phyloP scores from a whole-genome alignment of 2,888 invertebrate genomes.

The Drosophila eohydei region DNA sequence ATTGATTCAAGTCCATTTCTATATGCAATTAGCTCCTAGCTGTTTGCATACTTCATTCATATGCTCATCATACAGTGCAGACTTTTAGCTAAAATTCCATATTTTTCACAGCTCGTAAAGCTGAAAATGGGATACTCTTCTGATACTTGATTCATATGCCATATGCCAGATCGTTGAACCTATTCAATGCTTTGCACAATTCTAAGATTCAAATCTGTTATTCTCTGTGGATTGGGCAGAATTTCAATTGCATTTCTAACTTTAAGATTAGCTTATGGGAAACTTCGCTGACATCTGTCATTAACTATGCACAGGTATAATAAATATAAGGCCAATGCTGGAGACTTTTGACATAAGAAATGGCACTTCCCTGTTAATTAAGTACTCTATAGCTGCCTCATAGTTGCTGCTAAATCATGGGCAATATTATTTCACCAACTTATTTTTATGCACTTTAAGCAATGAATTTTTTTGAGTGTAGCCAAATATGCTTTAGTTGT shows the following conservation, averaged over 20 bases:
- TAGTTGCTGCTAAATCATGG: not conserved
- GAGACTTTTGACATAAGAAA: not conserved
- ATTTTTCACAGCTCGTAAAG: not conserved
- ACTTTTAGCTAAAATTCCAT: not conserved
- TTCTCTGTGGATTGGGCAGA: not conserved
- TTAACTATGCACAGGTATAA: not conserved
- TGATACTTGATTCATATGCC: not conserved
- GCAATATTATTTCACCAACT: not conserved
- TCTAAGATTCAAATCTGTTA: not conserved
- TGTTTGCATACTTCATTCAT: not conserved
- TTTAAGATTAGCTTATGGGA: not conserved
- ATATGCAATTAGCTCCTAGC: not conserved
- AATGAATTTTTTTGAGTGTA: not conserved
- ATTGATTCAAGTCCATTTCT: not conserved
- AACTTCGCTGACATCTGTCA: not conserved
- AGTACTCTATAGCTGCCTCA: not conserved
- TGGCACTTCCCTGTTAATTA: not conserved
- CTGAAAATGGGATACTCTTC: not conserved
- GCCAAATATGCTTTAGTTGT: slow-evolving; percentile 3
- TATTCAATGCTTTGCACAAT: not conserved
- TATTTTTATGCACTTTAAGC: not conserved
- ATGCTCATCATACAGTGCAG: not conserved
- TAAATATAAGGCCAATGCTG: too few species aligned
- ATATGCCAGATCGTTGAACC: not conserved
- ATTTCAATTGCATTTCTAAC: not conserved